Percentiles rank a stretch among this genome's conserved stretches.
Conservation (phyloP, 2,888 invertebrate species). For the Dasysyrphus tricinctus region DNA sequence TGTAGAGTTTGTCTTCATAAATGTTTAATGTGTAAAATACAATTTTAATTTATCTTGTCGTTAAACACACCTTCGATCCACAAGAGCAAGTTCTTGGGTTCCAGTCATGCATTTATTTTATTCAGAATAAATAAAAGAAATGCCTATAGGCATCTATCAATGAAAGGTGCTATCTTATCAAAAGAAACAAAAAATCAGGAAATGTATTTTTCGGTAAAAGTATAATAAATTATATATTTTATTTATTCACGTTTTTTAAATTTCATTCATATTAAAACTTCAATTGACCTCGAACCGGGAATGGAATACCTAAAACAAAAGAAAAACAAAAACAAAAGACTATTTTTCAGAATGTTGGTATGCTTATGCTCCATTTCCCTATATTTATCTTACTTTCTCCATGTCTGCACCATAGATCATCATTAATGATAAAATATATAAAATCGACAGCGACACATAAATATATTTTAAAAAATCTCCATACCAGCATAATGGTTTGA, state of each 20-base stretch:
- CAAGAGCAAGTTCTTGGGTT: no score
- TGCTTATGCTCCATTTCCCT: constrained; percentile 62
- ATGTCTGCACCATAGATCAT: constrained; percentile 39
- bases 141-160: not conserved
- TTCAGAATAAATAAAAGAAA: no score
- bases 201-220: not conserved
- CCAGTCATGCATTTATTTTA: no score
- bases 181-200: not conserved
- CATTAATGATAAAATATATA: constrained; percentile 26
- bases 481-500: constrained; percentile 46
- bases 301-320: constrained; percentile 55
- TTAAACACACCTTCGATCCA: no score
- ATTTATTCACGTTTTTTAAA: constrained; percentile 48
- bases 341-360: constrained; percentile 30
- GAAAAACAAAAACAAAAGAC: constrained; percentile 5
- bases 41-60: no score
- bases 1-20: no score
- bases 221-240: constrained; percentile 11
- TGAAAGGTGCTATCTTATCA: not conserved
- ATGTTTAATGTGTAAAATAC: no score
- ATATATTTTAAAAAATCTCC: constrained; percentile 22
- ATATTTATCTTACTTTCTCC: constrained; percentile 70
- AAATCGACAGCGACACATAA: constrained; percentile 34
- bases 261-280: constrained; percentile 39
- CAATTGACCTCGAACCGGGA: constrained; percentile 59